These are phyloP conservation scores for Creontiades dilutus DNA, from an alignment of 2,888 invertebrate genomes.

Conservation along the genomic window DNA sequence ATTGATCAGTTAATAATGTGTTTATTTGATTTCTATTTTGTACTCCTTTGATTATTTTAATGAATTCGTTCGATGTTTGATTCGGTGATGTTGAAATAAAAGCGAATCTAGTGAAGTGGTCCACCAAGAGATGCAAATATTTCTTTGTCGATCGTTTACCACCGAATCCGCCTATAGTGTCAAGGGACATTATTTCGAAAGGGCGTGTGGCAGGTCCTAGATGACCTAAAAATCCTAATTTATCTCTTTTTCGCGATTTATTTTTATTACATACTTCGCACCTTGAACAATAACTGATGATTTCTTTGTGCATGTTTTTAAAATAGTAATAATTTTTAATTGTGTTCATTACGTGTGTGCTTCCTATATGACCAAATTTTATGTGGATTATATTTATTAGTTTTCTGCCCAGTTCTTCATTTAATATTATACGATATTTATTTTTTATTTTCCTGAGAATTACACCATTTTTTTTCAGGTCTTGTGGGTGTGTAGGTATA, in stretches of 20 bases:
- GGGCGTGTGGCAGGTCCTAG: slow-evolving; percentile 76
- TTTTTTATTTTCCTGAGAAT: too few relatives aligned
- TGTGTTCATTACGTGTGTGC: slow-evolving; percentile 44
- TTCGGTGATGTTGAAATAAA: slow-evolving; percentile 76
- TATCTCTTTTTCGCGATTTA: slow-evolving; percentile 14
- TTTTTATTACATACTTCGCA: slow-evolving; percentile 66
- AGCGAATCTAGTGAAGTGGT: slow-evolving; percentile 74
- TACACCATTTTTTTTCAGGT: too few relatives aligned
- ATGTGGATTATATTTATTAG: too few relatives aligned
- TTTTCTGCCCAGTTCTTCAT: too few relatives aligned
- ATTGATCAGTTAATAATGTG: slow-evolving; percentile 75
- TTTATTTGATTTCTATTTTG: slow-evolving; percentile 72
- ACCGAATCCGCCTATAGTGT: slow-evolving; percentile 77
- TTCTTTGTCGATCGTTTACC: slow-evolving; percentile 76
- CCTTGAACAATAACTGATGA: slow-evolving; percentile 47
- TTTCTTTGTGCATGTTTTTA: slow-evolving; percentile 46
- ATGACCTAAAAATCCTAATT: slow-evolving; percentile 61
- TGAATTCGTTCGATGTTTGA: slow-evolving; percentile 76
- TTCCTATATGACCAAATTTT: slow-evolving; percentile 70
- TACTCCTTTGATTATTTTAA: slow-evolving; percentile 66
- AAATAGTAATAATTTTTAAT: slow-evolving; percentile 67
- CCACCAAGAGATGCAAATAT: slow-evolving; percentile 73
- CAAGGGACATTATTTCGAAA: slow-evolving; percentile 77
- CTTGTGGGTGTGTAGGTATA: too few relatives aligned
- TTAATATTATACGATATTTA: too few relatives aligned